Base-by-base conservation (phyloP, 2,113 vertebrate genomes). In the Platycercus adscitus region DNA sequence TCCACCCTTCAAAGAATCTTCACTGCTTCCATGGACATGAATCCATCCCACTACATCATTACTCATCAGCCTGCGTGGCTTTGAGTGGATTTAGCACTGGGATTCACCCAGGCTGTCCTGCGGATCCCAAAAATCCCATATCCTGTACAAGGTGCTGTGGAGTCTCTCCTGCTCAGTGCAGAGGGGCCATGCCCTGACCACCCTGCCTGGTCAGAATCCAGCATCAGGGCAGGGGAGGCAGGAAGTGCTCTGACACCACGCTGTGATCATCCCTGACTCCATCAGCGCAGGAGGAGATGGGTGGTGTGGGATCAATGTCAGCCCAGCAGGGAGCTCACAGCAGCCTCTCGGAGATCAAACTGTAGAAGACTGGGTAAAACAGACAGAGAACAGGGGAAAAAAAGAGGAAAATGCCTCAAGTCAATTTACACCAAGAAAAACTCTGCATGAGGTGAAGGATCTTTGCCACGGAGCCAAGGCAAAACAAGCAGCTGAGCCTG, bases 361-460 rank as follows among this genome's bases (percentile, higher is more conserved):
- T 29, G 47, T 6, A 26, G 37, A 29, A 86, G 43, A 7, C 31
- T 75, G 75, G 53, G 53, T 70, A 81, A 88, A 89, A 84, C 1
- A 26, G 83, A 19, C 21, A 24, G 33, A 21, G 29, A 52, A 24
- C 9, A 65, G 60, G 23, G 56, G 18, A 26, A n/a, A n/a, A n/a
- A n/a, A 55, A 33, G 18, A 90, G 49, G 70, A 41, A 52, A 64
- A 41, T 4, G 37, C 50, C 52, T 73, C 35, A 13, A 80, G 84
- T 85, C 91, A 80, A 53, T 94, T 82, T 85, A 69, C 33, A 41
- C 18, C 5, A 13, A 81, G 82, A 69, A 82, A 58, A 91, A 31
- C 50, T 49, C 64, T 15, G 29, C 23, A 0, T 65, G 82, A 89
- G 87, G 33, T 33, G 76, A 56, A 50, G 56, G 60, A 86, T 43